phyloP scores from a whole-genome alignment of 2,888 invertebrate genomes.

The Mesopsocus fuscifrons region DNA sequence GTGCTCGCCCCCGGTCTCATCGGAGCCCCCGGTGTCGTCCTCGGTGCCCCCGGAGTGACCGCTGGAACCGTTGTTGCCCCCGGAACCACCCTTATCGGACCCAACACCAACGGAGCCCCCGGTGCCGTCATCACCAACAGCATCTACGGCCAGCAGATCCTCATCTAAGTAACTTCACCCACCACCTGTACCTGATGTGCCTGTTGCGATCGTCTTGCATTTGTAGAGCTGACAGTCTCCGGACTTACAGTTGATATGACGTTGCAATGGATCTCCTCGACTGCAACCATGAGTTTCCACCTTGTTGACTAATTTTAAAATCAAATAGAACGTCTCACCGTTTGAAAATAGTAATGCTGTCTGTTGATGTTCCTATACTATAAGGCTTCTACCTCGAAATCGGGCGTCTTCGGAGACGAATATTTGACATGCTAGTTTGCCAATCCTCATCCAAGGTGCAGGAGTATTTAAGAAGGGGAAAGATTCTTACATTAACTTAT shows the following conservation, averaged over 20 bases:
- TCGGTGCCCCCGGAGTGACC: not conserved
- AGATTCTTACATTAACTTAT: no score
- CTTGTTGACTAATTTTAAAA: no score
- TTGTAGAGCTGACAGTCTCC: not conserved
- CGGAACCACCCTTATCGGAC: not conserved
- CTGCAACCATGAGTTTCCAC: no score
- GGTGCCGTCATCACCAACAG: not conserved
- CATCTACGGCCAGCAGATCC: not conserved
- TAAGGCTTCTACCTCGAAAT: no score
- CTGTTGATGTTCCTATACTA: no score
- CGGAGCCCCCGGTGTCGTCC: not conserved
- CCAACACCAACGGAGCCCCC: not conserved
- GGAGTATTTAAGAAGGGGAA: no score
- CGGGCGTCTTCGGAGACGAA: no score
- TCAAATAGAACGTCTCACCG: no score
- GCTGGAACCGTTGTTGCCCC: not conserved
- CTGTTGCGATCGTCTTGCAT: not conserved
- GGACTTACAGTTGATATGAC: not conserved
- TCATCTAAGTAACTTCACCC: not conserved
- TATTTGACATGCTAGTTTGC: no score
- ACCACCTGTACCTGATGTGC: not conserved
- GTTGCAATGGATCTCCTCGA: no score
- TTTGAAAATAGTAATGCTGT: no score
- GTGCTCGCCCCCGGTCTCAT: not conserved
- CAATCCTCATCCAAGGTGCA: no score